Conservation (phyloP, 2,888 invertebrate genomes). For the Coronaproctus castanopsis region DNA sequence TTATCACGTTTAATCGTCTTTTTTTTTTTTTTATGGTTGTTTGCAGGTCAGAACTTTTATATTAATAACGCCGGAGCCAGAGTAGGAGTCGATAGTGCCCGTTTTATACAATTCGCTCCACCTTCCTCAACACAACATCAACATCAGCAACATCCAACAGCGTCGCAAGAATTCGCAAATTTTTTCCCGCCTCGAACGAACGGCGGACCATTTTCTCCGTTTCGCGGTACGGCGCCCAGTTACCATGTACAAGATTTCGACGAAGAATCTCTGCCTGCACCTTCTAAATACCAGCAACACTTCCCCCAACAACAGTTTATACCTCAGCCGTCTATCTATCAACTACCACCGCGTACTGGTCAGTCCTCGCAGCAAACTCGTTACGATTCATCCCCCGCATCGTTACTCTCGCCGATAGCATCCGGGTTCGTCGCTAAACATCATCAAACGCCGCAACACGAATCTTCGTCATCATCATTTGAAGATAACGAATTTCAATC, state of each 20-base stretch:
- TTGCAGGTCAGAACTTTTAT: background rate
- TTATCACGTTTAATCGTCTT: too few species aligned
- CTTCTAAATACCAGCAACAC: background rate
- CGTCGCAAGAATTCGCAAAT: slow-evolving; percentile 3
- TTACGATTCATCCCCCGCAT: background rate
- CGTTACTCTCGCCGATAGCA: background rate
- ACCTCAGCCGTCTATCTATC: background rate
- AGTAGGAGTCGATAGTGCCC: background rate
- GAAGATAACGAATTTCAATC: too few species aligned
- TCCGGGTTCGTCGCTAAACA: background rate
- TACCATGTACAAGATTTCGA: background rate
- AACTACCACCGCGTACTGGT: background rate
- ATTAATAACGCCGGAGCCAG: background rate
- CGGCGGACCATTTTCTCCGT: slow-evolving; percentile 10
- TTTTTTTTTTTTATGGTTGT: too few species aligned
- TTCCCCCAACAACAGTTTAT: background rate
- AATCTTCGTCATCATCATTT: background rate
- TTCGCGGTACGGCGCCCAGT: slow-evolving; percentile 1
- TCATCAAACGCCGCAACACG: background rate
- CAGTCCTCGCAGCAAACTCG: background rate
- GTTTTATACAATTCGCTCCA: background rate
- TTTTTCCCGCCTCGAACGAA: slow-evolving; percentile 9
- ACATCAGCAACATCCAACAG: background rate
- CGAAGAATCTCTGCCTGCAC: background rate
- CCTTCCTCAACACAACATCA: too few species aligned